These are phyloP conservation scores for Callocephalon fimbriatum DNA, from an alignment of 2,113 vertebrate genomes.

Conservation along the genomic window DNA sequence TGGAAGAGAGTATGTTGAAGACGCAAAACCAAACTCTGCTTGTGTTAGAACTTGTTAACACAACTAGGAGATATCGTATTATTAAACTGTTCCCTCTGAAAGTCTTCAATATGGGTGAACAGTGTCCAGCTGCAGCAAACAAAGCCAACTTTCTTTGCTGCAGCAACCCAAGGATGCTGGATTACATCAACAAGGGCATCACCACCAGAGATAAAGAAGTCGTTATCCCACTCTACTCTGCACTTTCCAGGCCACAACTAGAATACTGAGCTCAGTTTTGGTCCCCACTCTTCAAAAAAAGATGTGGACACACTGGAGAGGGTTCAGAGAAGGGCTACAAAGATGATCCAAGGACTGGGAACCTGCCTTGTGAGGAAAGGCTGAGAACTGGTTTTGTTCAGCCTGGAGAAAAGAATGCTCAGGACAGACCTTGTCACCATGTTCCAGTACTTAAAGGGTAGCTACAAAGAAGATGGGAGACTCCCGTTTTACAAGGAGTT, in stretches of 20 bases:
- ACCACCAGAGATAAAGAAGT: not conserved
- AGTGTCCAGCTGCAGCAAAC: not conserved
- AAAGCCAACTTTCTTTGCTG: no score
- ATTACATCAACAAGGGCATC: not conserved
- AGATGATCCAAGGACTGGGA: not conserved
- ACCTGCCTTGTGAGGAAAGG: not conserved
- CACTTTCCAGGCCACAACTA: not conserved
- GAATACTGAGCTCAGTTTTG: not conserved
- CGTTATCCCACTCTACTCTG: not conserved
- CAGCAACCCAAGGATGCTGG: not conserved
- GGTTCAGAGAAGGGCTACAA: not conserved
- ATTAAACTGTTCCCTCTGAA: not conserved
- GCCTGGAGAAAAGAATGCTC: not conserved
- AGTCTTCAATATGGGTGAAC: not conserved
- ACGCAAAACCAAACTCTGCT: not conserved
- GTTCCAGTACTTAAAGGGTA: not conserved
- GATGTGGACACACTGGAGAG: not conserved
- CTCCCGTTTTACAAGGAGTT: not conserved
- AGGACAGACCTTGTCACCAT: not conserved
- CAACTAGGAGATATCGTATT: not conserved
- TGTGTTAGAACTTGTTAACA: not conserved
- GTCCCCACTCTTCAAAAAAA: not conserved
- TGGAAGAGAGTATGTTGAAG: not conserved
- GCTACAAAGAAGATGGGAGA: not conserved
- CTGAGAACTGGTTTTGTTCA: not conserved